A percentile compares a stretch with the other conserved stretches of the same genome.
Evolutionary conservation across 2,797 vertebrate species (phyloP).

Genomic region (Lateolabrax maculatus): DNA sequence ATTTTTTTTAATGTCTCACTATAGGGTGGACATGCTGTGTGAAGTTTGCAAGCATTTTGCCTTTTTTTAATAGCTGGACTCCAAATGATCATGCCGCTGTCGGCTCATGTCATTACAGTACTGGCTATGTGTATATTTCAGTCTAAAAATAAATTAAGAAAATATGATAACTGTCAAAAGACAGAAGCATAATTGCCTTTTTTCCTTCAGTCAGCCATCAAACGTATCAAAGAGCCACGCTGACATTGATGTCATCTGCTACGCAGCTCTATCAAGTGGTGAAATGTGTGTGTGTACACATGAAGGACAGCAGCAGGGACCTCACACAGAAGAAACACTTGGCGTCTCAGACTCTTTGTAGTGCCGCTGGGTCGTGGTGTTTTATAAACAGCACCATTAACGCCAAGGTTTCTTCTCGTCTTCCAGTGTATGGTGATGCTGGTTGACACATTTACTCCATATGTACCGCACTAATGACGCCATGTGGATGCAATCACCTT

Average conservation of each 20-base stretch:
- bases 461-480: constrained; percentile 73
- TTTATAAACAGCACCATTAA: constrained; percentile 82
- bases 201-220: constrained; percentile 16
- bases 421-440: constrained; percentile 50
- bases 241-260: constrained; percentile 78
- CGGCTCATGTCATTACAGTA: constrained; percentile 3
- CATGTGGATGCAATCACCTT: constrained; percentile 82
- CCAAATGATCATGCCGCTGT: constrained; percentile 36
- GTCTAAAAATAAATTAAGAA: constrained; percentile 6
- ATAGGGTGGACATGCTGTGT: constrained; percentile 44
- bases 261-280: constrained; percentile 70
- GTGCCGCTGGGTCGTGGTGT: constrained; percentile 59
- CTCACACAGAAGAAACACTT: constrained; percentile 72
- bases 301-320: constrained; percentile 66
- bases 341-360: constrained; percentile 69
- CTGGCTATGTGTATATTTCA: background rate
- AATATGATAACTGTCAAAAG: constrained; percentile 14
- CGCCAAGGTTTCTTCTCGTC: constrained; percentile 72
- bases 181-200: constrained; percentile 3
- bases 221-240: constrained; percentile 52
- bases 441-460: constrained; percentile 78
- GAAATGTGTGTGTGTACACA: constrained; percentile 51
- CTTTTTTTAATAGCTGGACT: constrained; percentile 48
- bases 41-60: constrained; percentile 45
- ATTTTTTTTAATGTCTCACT: constrained; percentile 50